Evolutionary conservation across 2,797 vertebrate genomes (phyloP).

Genomic region (Brachymystax lenok): DNA sequence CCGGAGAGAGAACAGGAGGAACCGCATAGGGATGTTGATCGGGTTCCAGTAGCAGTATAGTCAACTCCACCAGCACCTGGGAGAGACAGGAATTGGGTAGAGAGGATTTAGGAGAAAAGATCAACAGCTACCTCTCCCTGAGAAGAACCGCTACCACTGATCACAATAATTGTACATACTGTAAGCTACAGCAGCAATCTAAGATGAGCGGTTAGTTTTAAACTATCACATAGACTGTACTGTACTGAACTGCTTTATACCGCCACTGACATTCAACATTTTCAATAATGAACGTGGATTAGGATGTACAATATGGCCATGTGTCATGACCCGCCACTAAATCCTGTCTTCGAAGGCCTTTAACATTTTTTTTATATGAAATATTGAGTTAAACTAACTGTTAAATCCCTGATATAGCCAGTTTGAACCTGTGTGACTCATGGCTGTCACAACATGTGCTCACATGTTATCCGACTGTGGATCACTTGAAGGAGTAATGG

Average conservation of each 20-base stretch:
- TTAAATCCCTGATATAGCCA: background rate
- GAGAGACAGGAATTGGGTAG: background rate
- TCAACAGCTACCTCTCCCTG: background rate
- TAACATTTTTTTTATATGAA: background rate
- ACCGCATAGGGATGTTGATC: too few relatives aligned
- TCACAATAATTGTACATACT: too few relatives aligned
- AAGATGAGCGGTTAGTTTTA: background rate
- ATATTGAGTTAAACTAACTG: background rate
- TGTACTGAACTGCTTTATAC: too few relatives aligned
- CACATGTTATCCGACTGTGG: background rate
- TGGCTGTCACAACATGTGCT: slow-evolving; percentile 6
- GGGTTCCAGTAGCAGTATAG: too few relatives aligned
- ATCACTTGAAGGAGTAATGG: slow-evolving; percentile 3
- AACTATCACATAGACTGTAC: background rate
- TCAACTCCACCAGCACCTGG: background rate
- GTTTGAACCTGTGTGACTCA: slow-evolving; percentile 13
- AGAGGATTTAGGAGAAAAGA: background rate
- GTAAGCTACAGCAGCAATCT: too few relatives aligned
- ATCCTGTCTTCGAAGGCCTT: background rate
- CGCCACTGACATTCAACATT: background rate
- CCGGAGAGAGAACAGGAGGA: too few relatives aligned
- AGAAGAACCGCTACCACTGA: background rate
- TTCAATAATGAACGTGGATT: background rate
- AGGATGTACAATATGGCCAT: background rate
- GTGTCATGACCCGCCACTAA: background rate